phyloP scores from a whole-genome alignment of 1,140 invertebrate species.

The Teleogryllus occipitalis region DNA sequence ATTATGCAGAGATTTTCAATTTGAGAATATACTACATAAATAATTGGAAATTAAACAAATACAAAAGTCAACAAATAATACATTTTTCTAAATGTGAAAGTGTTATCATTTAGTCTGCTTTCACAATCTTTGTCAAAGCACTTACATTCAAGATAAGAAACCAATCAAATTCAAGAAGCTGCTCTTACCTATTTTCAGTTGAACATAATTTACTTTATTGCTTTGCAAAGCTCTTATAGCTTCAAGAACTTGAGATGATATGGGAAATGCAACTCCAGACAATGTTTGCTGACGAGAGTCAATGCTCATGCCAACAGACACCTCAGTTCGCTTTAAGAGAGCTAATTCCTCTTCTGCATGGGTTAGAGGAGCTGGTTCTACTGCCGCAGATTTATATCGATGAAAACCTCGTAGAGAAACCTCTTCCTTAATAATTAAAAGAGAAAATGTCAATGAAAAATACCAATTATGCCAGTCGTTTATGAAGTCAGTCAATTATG shows the following conservation, averaged over 20 bases:
- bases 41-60: not conserved
- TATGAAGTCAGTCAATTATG: no score
- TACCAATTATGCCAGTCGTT: not conserved
- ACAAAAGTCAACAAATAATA: not conserved
- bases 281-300: slow-evolving; percentile 86
- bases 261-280: slow-evolving; percentile 84
- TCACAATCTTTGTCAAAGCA: not conserved
- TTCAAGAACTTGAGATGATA: slow-evolving; percentile 70
- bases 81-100: no score
- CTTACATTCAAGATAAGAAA: slow-evolving; percentile 13
- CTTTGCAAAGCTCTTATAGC: slow-evolving; percentile 52
- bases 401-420: slow-evolving; percentile 72
- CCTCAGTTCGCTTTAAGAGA: slow-evolving; percentile 66
- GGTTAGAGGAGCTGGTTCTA: slow-evolving; percentile 81
- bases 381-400: slow-evolving; percentile 63
- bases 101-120: not conserved
- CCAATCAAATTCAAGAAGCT: slow-evolving; percentile 10
- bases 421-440: slow-evolving; percentile 54
- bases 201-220: slow-evolving; percentile 51
- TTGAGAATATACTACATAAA: no score
- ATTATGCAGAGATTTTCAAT: not conserved
- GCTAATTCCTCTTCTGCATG: slow-evolving; percentile 81
- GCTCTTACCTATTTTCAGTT: slow-evolving; percentile 42
- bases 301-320: slow-evolving; percentile 67
- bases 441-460: not conserved